Conservation (phyloP, 2,888 invertebrate genomes). For the Watsonalla binaria region DNA sequence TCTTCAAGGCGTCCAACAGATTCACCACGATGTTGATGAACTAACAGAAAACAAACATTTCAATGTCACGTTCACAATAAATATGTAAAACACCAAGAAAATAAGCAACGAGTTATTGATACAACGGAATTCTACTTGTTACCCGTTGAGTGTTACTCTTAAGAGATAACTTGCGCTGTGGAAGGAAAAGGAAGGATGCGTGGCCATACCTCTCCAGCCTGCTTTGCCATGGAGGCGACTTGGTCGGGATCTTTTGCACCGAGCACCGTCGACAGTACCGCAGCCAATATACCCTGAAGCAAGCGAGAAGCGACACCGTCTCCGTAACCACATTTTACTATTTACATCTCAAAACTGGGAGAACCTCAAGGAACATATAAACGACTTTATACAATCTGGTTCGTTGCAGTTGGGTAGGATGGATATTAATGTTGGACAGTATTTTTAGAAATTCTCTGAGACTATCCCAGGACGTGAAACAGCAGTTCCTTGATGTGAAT, state of each 20-base stretch:
- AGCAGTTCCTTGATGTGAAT: constrained; percentile 59
- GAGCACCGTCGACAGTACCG: constrained; percentile 93
- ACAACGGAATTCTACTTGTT: background rate
- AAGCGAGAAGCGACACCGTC: constrained; percentile 78
- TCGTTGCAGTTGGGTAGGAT: too few relatives aligned
- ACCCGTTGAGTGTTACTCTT: constrained; percentile 7
- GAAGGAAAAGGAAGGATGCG: constrained; percentile 62
- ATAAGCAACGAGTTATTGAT: constrained; percentile 2
- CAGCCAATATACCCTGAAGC: constrained; percentile 94
- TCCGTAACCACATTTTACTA: constrained; percentile 76
- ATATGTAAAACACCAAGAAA: background rate
- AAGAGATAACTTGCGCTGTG: constrained; percentile 22
- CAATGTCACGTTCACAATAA: background rate
- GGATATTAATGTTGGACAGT: background rate
- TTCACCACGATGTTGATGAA: constrained; percentile 95
- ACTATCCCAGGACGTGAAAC: constrained; percentile 48
- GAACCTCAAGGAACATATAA: constrained; percentile 47
- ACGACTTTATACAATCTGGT: background rate
- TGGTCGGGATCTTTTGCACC: constrained; percentile 95
- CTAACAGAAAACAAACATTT: constrained; percentile 62
- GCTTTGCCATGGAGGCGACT: constrained; percentile 95
- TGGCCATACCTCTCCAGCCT: constrained; percentile 94
- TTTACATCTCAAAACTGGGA: constrained; percentile 58
- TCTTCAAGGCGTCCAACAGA: constrained; percentile 93
- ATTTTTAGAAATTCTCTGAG: constrained; percentile 40